Conservation (phyloP, 37 sponge, comb jelly and placozoan genomes). For the Beroe forskalii region DNA sequence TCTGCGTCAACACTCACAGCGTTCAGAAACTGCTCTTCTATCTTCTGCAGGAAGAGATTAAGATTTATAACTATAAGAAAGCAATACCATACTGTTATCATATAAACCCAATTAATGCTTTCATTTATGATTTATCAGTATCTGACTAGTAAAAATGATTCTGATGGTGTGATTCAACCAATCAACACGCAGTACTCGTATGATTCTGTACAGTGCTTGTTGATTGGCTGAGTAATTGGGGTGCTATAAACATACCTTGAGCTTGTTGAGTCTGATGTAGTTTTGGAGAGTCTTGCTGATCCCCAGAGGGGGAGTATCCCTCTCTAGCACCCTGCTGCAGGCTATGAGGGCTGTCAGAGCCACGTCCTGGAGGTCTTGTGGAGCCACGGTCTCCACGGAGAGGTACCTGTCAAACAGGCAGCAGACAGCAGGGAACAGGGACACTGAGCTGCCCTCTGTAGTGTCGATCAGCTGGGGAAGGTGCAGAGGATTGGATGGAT, state of each 20-base stretch:
- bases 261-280: not conserved
- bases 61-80: no score
- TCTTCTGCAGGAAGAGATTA: not conserved
- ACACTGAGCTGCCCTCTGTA: not conserved
- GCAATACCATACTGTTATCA: no score
- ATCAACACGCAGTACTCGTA: no score
- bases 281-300: not conserved
- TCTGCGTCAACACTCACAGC: not conserved
- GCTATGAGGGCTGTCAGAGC: not conserved
- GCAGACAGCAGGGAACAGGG: not conserved
- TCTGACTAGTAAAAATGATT: no score
- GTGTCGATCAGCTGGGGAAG: conserved; percentile 16
- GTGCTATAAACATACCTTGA: conserved; percentile 2
- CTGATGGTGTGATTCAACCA: no score
- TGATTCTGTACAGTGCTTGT: no score
- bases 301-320: not conserved
- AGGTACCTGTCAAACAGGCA: conserved; percentile 35
- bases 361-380: not conserved
- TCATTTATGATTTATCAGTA: no score
- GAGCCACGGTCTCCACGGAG: not conserved
- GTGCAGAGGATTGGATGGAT: no score
- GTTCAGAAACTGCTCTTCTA: conserved; percentile 45
- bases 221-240: no score
- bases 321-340: not conserved
- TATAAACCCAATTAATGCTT: no score